A percentile compares a stretch with the other conserved stretches of the same genome.
These are phyloP conservation scores for Limnephilus auricula DNA, from an alignment of 2,888 invertebrate genomes.

Conservation along the genomic window DNA sequence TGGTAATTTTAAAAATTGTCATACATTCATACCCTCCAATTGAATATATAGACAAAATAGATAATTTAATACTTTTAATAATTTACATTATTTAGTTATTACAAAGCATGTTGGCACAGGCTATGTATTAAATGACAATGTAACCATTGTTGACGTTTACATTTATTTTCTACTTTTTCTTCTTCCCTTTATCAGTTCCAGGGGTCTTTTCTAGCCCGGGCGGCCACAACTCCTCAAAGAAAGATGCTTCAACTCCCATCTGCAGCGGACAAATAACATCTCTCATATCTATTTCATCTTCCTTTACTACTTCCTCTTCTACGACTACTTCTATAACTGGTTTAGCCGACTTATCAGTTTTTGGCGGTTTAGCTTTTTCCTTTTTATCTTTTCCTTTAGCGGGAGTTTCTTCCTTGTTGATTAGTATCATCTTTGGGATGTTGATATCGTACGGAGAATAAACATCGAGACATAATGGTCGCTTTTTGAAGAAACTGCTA, in stretches of 20 bases:
- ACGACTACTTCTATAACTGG: neutral
- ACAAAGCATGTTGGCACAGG: neutral
- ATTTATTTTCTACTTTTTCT: neutral
- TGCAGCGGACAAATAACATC: constrained; percentile 44
- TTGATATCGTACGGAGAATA: constrained; percentile 28
- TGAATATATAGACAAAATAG: too few species aligned
- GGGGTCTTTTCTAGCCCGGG: neutral
- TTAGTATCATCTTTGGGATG: constrained; percentile 32
- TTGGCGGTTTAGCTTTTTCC: neutral
- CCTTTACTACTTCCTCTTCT: neutral
- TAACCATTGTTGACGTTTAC: neutral
- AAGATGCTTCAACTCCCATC: constrained; percentile 38
- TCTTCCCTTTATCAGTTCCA: neutral
- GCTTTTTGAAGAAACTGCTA: constrained; percentile 34
- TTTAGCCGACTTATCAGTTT: neutral
- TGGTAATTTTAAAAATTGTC: too few species aligned
- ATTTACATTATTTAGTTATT: neutral
- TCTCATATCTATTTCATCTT: constrained; percentile 35
- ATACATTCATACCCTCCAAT: neutral
- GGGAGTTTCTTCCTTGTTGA: neutral
- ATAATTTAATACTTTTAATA: too few species aligned
- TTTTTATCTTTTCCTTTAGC: constrained; percentile 35
- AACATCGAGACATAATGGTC: neutral
- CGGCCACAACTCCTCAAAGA: constrained; percentile 50
- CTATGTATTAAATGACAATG: too few species aligned